Percentiles rank a stretch among this genome's conserved stretches.
phyloP scores from a whole-genome alignment of 2,888 invertebrate species.

The Palloptera scutellata region DNA sequence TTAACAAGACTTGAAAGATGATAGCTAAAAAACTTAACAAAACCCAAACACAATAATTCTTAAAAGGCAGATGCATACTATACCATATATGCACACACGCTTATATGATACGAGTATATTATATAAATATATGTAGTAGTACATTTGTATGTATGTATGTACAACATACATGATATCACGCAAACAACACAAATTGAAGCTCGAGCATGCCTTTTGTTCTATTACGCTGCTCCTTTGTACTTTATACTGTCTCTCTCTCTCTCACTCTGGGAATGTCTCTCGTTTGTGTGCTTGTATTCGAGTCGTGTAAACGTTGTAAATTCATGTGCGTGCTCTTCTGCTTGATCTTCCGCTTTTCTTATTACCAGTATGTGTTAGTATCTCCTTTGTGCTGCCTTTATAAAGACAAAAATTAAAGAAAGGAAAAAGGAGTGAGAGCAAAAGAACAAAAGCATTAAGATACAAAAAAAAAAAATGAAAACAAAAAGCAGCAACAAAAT shows the following conservation, averaged over 20 bases:
- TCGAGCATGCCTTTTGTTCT: constrained; percentile 38
- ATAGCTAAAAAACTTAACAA: neutral
- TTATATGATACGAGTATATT: neutral
- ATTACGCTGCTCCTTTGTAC: constrained; percentile 14
- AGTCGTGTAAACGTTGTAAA: too few species aligned
- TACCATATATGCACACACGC: constrained; percentile 5
- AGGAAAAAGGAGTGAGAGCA: constrained; percentile 8
- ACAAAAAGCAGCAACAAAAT: constrained; percentile 14
- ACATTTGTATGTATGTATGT: constrained; percentile 5
- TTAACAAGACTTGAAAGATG: neutral
- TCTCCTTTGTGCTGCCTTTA: too few species aligned
- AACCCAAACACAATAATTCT: constrained; percentile 2
- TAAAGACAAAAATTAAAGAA: neutral
- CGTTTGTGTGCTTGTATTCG: neutral
- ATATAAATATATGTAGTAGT: constrained; percentile 1
- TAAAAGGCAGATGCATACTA: neutral
- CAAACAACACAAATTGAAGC: constrained; percentile 40
- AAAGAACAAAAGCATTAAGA: constrained; percentile 3
- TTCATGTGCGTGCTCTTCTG: too few species aligned
- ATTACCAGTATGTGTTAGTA: too few species aligned
- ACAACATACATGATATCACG: constrained; percentile 35
- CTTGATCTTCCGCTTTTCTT: too few species aligned
- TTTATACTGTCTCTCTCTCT: constrained; percentile 1
- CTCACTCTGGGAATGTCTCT: neutral
- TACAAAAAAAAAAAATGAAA: constrained; percentile 8